These are phyloP conservation scores for Pseudorectes ferrugineus DNA, from an alignment of 2,113 vertebrate species.

Conservation along the genomic window DNA sequence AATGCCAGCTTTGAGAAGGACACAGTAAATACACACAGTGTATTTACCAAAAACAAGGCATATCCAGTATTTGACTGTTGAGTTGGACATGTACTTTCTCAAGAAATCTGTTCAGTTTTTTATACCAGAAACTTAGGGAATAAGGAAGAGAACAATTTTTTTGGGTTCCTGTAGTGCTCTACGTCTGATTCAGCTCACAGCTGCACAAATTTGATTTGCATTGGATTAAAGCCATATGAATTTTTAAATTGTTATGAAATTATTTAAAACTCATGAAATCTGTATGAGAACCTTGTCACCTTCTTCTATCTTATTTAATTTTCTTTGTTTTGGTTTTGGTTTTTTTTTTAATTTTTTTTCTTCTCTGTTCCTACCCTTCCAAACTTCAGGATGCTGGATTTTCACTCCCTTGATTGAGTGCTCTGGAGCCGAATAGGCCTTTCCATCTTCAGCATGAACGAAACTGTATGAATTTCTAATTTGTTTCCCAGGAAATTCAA, in stretches of 20 bases:
- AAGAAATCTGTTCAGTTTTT: not conserved
- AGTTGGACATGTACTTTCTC: not conserved
- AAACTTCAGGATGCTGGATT: not conserved
- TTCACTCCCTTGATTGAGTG: not conserved
- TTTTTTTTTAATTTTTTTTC: fast-evolving
- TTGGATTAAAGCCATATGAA: not conserved
- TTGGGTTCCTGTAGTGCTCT: not conserved
- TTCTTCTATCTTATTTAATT: not conserved
- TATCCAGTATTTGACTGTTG: not conserved
- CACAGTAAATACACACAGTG: not conserved
- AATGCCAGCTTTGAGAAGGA: not conserved
- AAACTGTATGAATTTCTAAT: not conserved
- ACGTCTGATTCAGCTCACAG: not conserved
- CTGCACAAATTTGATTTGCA: not conserved
- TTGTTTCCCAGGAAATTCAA: not conserved
- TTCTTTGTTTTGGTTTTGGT: fast-evolving
- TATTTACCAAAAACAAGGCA: not conserved
- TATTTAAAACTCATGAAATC: not conserved
- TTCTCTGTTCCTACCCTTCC: not conserved
- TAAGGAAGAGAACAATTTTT: not conserved
- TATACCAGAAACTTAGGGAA: not conserved
- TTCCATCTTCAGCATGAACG: not conserved
- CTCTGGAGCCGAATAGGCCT: not conserved
- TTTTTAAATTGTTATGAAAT: not conserved
- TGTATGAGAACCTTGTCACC: not conserved